Base-by-base conservation (phyloP, 2,888 invertebrate species). In the Dioctria linearis region DNA sequence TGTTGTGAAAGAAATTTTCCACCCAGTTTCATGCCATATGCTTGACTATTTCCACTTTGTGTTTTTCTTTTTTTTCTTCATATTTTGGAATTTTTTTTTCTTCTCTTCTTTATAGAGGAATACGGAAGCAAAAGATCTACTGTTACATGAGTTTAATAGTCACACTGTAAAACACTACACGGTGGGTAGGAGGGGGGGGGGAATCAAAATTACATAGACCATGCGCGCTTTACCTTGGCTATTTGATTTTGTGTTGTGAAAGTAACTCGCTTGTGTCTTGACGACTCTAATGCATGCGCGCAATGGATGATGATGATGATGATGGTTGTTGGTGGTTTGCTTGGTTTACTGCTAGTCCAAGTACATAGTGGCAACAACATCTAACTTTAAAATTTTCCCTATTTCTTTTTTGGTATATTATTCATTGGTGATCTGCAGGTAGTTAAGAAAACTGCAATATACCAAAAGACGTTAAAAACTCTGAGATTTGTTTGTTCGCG, bases 121-220 rank as follows among this genome's bases (percentile, higher is more conserved):
- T 40, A 65, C 37, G 39, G 65, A 40, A 65, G 40, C 37, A 39
- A 65, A 3, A 25, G 39, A 40, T 37, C 40, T 9, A 13, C 13
- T 37, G 65, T 65, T 65, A 65, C 65, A 65, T 65, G 65, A 65
- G 39, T 40, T 25, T 39, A 65, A 39, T 65, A 59, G 40, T 40
- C 11, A 25, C 51, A 11, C 11, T 51, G 25, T 51, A 11, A 6
- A 9, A 13, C 3, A 11, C n/a, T 25, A 61, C 5, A 8, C 3
- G 25, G 1, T 0, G 25, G 25, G 61, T 4, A 6, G 61, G 5
- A 61, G 25, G 1, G 25, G 25, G 25, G 61, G 61, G 61, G 61
- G 5, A 61, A 61, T 61, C 61, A 25, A 25, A 25, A 25, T 25
- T 25, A 25, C 25, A 8, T 5, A 46, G 8, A 46, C 0, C 46